These are phyloP conservation scores for Heterohyrax brucei DNA, from an alignment of 2,797 vertebrate genomes.

Conservation along the genomic window DNA sequence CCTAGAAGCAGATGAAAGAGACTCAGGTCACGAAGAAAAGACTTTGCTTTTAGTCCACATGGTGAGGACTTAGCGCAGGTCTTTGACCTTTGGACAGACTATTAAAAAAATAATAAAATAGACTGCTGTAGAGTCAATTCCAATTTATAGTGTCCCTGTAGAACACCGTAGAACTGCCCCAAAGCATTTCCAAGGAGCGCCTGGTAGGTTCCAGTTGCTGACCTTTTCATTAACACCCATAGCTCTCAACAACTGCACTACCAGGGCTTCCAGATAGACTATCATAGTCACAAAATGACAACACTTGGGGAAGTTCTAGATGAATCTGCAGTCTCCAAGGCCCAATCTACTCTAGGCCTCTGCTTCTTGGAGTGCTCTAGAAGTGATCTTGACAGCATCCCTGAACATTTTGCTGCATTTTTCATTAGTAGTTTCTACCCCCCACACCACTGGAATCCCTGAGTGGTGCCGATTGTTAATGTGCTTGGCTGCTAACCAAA, in stretches of 20 bases:
- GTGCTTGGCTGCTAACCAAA: not conserved
- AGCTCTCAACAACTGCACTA: no score
- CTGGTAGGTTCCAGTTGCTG: no score
- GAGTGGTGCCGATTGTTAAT: not conserved
- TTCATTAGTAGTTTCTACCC: not conserved
- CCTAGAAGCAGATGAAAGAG: not conserved
- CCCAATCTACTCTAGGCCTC: not conserved
- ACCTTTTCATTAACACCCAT: no score
- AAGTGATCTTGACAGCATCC: not conserved
- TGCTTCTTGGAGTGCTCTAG: not conserved
- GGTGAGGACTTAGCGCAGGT: not conserved
- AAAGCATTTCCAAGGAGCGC: no score
- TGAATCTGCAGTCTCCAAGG: not conserved
- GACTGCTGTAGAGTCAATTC: no score
- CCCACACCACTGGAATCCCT: not conserved
- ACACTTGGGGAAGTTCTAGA: not conserved
- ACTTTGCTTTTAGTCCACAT: not conserved
- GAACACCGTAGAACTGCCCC: no score
- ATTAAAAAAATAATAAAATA: no score
- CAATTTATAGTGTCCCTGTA: no score
- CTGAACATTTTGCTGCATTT: not conserved
- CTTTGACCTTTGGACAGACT: not conserved
- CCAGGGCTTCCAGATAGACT: no score
- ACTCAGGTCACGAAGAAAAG: not conserved
- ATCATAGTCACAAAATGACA: not conserved